phyloP scores from a whole-genome alignment of 2,113 vertebrate species.

The Phaethornis superciliosus region DNA sequence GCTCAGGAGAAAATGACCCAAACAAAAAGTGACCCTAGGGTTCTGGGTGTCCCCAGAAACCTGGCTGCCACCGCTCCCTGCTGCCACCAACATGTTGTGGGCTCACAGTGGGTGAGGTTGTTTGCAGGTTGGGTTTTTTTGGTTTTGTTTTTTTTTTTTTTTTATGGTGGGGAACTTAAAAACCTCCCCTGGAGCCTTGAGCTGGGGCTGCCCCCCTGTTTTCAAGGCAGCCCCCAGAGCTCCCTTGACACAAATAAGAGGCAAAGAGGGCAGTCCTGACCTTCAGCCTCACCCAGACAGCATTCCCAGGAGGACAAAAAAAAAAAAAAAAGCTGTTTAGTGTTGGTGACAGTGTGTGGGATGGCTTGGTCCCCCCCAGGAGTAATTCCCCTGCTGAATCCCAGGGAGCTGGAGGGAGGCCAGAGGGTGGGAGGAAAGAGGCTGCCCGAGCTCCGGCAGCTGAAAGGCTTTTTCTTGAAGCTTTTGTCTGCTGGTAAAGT shows the following conservation, averaged over 20 bases:
- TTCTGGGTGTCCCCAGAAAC: too few relatives aligned
- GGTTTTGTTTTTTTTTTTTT: not conserved
- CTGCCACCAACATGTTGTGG: not conserved
- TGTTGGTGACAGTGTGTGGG: not conserved
- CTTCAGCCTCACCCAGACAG: not conserved
- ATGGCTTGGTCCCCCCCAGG: not conserved
- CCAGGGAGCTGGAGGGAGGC: not conserved
- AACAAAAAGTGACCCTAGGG: too few relatives aligned
- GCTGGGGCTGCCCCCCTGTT: accelerated
- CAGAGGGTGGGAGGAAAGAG: not conserved
- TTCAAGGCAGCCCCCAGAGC: not conserved
- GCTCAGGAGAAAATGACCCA: not conserved
- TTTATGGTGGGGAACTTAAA: not conserved
- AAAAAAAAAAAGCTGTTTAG: not conserved
- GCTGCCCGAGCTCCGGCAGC: not conserved
- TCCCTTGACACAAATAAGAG: not conserved
- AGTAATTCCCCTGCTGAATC: not conserved
- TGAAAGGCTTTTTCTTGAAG: not conserved
- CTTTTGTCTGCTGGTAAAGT: not conserved
- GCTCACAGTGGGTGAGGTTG: not conserved
- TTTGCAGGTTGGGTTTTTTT: accelerated
- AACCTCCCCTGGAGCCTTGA: not conserved
- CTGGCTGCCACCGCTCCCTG: too few relatives aligned
- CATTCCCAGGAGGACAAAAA: not conserved
- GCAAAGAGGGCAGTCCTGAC: not conserved